Evolutionary conservation across 2,797 vertebrate genomes (phyloP).

Genomic region (Sebastes nivosus): DNA sequence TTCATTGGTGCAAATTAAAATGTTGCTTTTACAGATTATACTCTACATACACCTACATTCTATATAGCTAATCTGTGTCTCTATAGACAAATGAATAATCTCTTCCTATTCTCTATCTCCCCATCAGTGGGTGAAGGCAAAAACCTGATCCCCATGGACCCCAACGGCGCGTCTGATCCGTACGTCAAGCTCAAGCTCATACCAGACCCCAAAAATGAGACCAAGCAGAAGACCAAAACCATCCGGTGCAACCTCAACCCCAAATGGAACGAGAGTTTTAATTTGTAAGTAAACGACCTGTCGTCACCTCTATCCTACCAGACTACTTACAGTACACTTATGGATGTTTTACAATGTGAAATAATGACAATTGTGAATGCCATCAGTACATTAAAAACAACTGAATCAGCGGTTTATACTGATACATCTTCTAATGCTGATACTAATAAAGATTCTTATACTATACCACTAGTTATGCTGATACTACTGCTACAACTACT

Average conservation of each 20-base stretch:
- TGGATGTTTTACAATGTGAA: neutral
- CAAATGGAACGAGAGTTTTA: conserved; percentile 94
- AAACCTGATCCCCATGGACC: conserved; percentile 99
- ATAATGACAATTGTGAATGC: neutral
- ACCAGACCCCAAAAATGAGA: conserved; percentile 97
- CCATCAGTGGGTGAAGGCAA: conserved; percentile 90
- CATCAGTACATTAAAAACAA: neutral
- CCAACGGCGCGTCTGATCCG: conserved; percentile 97
- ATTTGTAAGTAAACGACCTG: conserved; percentile 85
- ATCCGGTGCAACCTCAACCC: conserved; percentile 95
- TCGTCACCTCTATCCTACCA: neutral
- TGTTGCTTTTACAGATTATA: neutral
- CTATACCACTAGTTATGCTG: neutral
- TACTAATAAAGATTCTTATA: neutral
- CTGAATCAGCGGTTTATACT: neutral
- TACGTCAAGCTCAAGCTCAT: conserved; percentile 98
- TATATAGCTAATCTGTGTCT: neutral
- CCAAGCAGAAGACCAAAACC: conserved; percentile 98
- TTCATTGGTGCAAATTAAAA: neutral
- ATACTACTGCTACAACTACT: neutral
- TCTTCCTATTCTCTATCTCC: conserved; percentile 33
- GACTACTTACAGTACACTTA: neutral
- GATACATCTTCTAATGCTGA: neutral
- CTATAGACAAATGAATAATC: neutral
- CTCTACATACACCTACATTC: neutral